Percentiles rank a stretch among this genome's conserved stretches.
phyloP scores from a whole-genome alignment of 2,888 invertebrate genomes.

The Rutpela maculata region DNA sequence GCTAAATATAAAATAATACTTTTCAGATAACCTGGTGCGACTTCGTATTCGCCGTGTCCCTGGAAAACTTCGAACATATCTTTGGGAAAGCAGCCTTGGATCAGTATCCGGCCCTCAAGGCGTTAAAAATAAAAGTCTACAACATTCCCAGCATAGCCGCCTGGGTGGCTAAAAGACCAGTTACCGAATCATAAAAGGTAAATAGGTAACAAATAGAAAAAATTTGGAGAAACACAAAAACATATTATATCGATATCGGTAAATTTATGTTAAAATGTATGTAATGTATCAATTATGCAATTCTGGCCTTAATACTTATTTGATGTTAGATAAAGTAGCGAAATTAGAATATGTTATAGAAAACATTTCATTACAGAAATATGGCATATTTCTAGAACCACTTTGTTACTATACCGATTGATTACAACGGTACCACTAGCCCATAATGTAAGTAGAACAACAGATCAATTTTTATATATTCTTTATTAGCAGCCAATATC shows the following conservation, averaged over 20 bases:
- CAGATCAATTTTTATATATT: not conserved
- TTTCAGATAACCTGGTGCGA: conserved; percentile 79
- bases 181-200: conserved; percentile 75
- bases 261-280: conserved; percentile 16
- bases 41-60: conserved; percentile 76
- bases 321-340: conserved; percentile 31
- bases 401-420: not conserved
- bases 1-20: conserved; percentile 1
- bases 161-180: conserved; percentile 77
- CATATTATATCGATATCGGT: conserved; percentile 23
- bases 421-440: not conserved
- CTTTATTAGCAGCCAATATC: not conserved
- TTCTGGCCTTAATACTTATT: conserved; percentile 36
- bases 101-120: conserved; percentile 75
- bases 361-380: not conserved
- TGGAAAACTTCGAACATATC: conserved; percentile 76
- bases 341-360: conserved; percentile 26
- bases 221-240: not conserved
- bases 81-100: conserved; percentile 76
- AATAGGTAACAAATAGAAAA: not conserved
- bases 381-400: not conserved
- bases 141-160: conserved; percentile 76
- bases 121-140: conserved; percentile 76
- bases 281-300: conserved; percentile 28
- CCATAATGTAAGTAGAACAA: not conserved